These are phyloP conservation scores for Poeciliopsis occidentalis DNA, from an alignment of 2,113 vertebrate genomes.

Conservation along the genomic window DNA sequence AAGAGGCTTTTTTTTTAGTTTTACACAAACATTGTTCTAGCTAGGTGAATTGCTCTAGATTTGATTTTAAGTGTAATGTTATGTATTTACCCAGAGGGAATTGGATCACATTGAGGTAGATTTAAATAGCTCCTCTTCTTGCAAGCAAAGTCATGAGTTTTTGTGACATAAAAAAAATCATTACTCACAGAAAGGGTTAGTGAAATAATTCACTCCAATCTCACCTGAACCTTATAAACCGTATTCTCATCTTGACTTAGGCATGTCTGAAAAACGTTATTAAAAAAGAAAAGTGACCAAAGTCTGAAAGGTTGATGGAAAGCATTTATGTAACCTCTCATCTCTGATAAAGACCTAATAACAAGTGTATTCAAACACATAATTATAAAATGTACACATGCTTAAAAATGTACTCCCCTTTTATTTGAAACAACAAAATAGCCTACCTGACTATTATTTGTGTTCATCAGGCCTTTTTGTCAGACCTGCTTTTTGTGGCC, in stretches of 20 bases:
- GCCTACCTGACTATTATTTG: neutral
- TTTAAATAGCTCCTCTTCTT: neutral
- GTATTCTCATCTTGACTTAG: neutral
- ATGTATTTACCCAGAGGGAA: too few relatives aligned
- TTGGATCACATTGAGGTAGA: too few relatives aligned
- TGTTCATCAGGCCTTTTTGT: slow-evolving; percentile 9
- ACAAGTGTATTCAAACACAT: neutral
- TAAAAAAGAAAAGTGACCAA: neutral
- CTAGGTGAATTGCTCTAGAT: too few relatives aligned
- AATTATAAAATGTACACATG: neutral
- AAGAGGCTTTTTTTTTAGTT: too few relatives aligned
- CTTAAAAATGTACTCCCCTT: neutral
- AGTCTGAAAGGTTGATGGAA: neutral
- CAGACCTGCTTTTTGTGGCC: slow-evolving; percentile 13
- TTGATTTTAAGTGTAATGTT: too few relatives aligned
- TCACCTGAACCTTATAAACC: neutral
- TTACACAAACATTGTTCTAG: too few relatives aligned
- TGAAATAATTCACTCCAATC: too few relatives aligned
- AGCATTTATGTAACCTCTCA: neutral
- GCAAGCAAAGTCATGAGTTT: neutral
- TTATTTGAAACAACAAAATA: slow-evolving; percentile 1
- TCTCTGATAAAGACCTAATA: neutral
- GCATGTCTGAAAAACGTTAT: neutral
- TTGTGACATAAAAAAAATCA: neutral
- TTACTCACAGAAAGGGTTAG: neutral